Evolutionary conservation across 2,797 vertebrate genomes (phyloP).

Genomic region (Gallinago nigripennis): DNA sequence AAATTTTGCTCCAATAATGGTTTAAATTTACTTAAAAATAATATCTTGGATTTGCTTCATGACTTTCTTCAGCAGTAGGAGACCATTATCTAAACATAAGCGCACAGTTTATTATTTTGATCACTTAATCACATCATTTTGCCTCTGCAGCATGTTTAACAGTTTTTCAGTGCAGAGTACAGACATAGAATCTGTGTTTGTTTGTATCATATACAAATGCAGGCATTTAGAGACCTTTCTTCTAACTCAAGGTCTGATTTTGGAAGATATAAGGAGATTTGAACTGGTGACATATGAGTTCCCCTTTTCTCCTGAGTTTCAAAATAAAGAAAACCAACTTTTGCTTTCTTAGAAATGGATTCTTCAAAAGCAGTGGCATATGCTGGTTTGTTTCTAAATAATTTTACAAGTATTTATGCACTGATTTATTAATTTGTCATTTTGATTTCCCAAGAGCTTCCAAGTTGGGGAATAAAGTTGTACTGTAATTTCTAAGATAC

Average conservation of each 20-base stretch:
- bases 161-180: not conserved
- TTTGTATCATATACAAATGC: not conserved
- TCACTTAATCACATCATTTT: not conserved
- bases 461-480: not conserved
- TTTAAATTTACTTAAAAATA: not conserved
- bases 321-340: not conserved
- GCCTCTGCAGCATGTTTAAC: not conserved
- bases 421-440: not conserved
- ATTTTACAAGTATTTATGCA: not conserved
- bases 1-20: not conserved
- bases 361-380: not conserved
- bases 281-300: not conserved
- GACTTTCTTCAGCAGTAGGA: not conserved
- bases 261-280: not conserved
- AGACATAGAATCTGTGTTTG: not conserved
- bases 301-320: not conserved
- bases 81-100: not conserved
- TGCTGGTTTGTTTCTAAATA: not conserved
- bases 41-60: not conserved
- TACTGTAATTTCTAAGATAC: not conserved
- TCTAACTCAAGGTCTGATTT: not conserved
- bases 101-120: not conserved
- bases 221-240: not conserved
- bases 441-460: not conserved
- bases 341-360: not conserved